Evolutionary conservation across 2,113 vertebrate species (phyloP), one percentile per base, ranked within the genome.

Genomic region (Nibea coibor): DNA sequence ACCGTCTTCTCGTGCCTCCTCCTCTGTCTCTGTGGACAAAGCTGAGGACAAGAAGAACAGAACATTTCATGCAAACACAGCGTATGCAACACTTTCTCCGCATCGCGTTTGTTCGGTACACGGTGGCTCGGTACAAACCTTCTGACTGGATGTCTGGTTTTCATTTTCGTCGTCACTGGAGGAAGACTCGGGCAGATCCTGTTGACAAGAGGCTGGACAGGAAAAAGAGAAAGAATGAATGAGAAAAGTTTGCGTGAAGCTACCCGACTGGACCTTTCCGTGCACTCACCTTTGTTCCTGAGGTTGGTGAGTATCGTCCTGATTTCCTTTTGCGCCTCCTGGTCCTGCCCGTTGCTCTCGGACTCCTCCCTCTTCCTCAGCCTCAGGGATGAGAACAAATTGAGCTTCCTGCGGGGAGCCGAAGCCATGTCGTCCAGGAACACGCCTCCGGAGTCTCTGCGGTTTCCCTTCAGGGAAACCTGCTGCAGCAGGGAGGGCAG

Each of bases 1-100:
- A 94, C 95, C 2, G 89, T 94, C 81, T 94, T 96, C 89, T 96
- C 96, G 89, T 96, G 90, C 81, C 91, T 97, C 83, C 80, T 96
- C 48, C 75, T 96, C 78, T 80, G 93, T 79, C 87, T 94, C 31
- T 94, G 89, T 10, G 89, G 82, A 68, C 80, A 90, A 43, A 88
- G 80, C 96, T 97, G 82, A 39, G 17, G 72, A 75, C 69, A 47
- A 57, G 31, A 75, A 45, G 62, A 3, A 56, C 5, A 5, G 20
- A 54, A n/a, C 22, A 7, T 17, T 51, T 75, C 50, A 59, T 8
- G 22, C 0, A 66, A 42, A 81, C 10, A 71, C 16, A 43, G 9
- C 10, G 10, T 6, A 8, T 11, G 4, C 31, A 14, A 50, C 9
- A 61, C 42, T n/a, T 5, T 28, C 15, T 8, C 0, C 35, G 42